phyloP scores from a whole-genome alignment of 2,113 vertebrate genomes.

The Corythornis vintsioides region DNA sequence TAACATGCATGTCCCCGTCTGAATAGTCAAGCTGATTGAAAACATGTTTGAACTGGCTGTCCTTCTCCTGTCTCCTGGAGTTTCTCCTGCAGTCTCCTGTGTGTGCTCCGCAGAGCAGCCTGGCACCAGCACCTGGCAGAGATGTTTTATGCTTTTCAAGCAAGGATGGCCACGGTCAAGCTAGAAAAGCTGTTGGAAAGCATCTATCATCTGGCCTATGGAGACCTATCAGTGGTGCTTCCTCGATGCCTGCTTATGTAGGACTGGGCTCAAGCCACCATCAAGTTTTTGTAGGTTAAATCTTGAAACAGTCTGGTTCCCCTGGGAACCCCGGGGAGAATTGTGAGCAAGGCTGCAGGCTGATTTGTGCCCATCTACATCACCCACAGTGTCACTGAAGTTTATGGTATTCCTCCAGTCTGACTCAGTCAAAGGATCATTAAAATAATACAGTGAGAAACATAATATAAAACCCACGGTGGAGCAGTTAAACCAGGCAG shows the following conservation, averaged over 20 bases:
- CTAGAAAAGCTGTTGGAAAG: neutral
- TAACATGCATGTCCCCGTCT: neutral
- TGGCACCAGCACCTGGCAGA: neutral
- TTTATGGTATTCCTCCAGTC: conserved; percentile 57
- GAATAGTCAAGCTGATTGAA: conserved; percentile 28
- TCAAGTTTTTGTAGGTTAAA: neutral
- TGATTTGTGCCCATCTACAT: conserved; percentile 39
- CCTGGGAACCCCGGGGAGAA: neutral
- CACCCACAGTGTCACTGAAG: neutral
- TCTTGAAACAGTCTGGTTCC: neutral
- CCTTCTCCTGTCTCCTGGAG: conserved; percentile 38
- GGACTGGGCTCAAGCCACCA: accelerated
- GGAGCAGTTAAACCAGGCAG: conserved; percentile 24
- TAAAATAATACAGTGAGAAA: conserved; percentile 61
- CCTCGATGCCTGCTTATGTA: neutral
- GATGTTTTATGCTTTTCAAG: neutral
- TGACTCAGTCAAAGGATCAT: conserved; percentile 64
- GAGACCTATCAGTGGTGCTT: neutral
- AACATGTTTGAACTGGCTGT: conserved; percentile 41
- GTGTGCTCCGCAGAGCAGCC: neutral
- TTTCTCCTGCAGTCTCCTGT: neutral
- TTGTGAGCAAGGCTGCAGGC: neutral
- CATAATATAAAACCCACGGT: neutral
- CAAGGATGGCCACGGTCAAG: neutral
- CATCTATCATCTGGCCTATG: neutral